Conservation (phyloP, 2,797 vertebrate species). For the Serranus cabrilla region DNA sequence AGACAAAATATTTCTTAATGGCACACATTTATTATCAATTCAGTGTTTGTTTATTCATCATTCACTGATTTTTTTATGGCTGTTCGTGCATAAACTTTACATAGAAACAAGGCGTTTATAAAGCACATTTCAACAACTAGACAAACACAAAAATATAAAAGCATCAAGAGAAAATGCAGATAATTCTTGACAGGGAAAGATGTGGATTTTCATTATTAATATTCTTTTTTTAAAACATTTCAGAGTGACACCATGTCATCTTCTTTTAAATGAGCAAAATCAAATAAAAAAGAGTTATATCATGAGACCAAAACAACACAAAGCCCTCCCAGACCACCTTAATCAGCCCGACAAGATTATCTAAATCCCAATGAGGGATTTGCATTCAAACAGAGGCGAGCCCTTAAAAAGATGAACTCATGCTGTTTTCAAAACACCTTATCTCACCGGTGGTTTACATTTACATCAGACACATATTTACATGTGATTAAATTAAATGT, state of each 20-base stretch:
- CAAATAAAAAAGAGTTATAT: neutral
- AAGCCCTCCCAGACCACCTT: neutral
- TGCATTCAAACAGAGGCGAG: conserved; percentile 64
- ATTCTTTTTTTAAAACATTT: too few species aligned
- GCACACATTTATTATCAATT: neutral
- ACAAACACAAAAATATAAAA: too few species aligned
- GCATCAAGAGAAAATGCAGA: too few species aligned
- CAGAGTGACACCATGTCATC: too few species aligned
- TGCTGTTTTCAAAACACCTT: conserved; percentile 54
- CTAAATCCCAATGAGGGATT: conserved; percentile 63
- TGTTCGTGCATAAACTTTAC: neutral
- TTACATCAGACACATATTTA: neutral
- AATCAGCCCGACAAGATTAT: conserved; percentile 66
- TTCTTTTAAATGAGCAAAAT: neutral
- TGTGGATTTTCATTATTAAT: neutral
- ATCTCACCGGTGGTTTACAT: conserved; percentile 50
- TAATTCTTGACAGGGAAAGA: neutral
- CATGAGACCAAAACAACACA: neutral
- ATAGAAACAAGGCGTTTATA: too few species aligned
- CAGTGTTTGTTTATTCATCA: neutral
- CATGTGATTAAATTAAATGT: conserved; percentile 24
- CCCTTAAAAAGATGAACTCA: conserved; percentile 46
- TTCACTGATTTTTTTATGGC: neutral
- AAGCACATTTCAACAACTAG: too few species aligned
- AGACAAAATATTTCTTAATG: neutral